Percentiles rank a stretch among this genome's conserved stretches.
phyloP scores from a whole-genome alignment of 2,888 invertebrate species.

The Acanthacorydalis orientalis region DNA sequence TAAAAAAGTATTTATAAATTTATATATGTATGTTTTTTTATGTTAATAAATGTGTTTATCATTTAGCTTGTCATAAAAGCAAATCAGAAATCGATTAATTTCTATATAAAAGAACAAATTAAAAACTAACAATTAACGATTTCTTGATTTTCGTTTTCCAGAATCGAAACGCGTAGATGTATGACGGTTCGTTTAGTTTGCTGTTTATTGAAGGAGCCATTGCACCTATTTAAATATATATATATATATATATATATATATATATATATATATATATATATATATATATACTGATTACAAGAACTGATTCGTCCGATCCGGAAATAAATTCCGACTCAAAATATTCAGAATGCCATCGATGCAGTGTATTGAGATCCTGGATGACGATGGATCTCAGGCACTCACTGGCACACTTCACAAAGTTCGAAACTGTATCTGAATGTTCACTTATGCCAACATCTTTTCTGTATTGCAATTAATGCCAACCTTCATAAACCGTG shows the following conservation, averaged over 20 bases:
- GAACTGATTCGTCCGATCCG: not conserved
- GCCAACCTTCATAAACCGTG: no score
- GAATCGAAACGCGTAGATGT: slow-evolving; percentile 21
- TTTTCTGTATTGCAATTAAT: no score
- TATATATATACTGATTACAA: no score
- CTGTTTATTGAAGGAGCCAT: slow-evolving; percentile 7
- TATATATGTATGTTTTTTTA: no score
- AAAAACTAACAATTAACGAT: slow-evolving; percentile 21
- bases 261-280: not conserved
- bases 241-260: slow-evolving; percentile 6
- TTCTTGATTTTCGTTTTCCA: slow-evolving; percentile 25
- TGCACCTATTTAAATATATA: slow-evolving; percentile 8
- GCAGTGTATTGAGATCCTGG: not conserved
- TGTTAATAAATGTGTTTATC: no score
- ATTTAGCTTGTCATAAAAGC: no score
- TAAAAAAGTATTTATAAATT: no score
- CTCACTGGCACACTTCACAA: not conserved
- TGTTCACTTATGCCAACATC: no score
- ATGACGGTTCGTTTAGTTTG: slow-evolving; percentile 17
- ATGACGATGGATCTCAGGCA: slow-evolving; percentile 11
- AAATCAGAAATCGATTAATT: no score
- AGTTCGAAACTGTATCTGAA: no score
- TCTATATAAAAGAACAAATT: not conserved
- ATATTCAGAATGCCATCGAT: slow-evolving; percentile 1
- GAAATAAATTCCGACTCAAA: not conserved